These are phyloP conservation scores for Montipora cactus DNA, from an alignment of 64 coral and sea anemone species.

Conservation along the genomic window DNA sequence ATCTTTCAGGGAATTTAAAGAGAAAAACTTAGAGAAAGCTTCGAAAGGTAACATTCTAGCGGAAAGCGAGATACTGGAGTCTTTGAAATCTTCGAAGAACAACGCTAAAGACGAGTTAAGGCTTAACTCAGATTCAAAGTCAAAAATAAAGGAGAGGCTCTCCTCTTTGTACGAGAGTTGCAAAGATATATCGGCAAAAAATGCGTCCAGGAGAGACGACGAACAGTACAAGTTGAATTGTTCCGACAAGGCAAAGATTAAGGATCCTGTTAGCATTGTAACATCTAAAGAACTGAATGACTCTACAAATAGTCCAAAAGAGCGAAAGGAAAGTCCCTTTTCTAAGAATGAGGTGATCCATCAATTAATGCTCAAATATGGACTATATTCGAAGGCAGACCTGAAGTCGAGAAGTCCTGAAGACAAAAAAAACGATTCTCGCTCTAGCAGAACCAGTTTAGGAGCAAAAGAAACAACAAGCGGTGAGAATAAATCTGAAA, in stretches of 20 bases:
- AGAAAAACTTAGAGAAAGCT: constrained; percentile 36
- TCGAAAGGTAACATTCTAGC: constrained; percentile 1
- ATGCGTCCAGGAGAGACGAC: neutral
- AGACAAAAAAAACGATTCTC: neutral
- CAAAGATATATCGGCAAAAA: constrained; percentile 50
- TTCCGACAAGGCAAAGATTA: neutral
- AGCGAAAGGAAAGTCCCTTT: constrained; percentile 40
- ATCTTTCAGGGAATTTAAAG: constrained; percentile 87
- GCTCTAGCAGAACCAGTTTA: neutral
- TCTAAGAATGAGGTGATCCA: constrained; percentile 92
- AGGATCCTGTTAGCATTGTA: neutral
- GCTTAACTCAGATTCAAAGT: neutral
- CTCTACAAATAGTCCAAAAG: constrained; percentile 28
- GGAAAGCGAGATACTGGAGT: neutral
- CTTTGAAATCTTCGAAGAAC: neutral
- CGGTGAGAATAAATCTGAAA: neutral
- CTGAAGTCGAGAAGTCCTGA: neutral
- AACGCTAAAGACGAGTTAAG: constrained; percentile 10
- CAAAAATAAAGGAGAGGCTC: neutral
- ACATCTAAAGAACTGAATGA: neutral
- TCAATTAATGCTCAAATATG: constrained; percentile 91
- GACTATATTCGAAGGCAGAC: constrained; percentile 61
- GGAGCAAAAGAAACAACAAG: neutral
- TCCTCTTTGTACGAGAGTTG: constrained; percentile 33
- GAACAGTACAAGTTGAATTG: constrained; percentile 11